Percentiles rank a stretch among this genome's conserved stretches.
These are phyloP conservation scores for Phengaris arion DNA, from an alignment of 2,888 invertebrate species.

Conservation along the genomic window DNA sequence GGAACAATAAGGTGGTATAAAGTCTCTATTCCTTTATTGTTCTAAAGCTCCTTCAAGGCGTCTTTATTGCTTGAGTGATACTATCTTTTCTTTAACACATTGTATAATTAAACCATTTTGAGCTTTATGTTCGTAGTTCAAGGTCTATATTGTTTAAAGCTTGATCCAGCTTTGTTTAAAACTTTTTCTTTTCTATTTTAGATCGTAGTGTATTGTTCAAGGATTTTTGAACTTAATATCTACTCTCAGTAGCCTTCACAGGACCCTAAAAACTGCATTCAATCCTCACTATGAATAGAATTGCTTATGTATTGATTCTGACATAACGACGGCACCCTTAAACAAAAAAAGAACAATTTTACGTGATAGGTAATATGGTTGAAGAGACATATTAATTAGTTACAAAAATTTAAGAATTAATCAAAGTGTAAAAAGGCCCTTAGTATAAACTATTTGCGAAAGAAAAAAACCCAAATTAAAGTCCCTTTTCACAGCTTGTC, in stretches of 20 bases:
- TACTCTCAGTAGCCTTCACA: no score
- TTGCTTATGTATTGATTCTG: no score
- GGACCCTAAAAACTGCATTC: neutral
- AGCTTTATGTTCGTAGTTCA: neutral
- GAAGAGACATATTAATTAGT: no score
- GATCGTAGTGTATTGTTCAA: neutral
- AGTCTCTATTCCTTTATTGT: slow-evolving; percentile 44
- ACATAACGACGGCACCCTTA: no score
- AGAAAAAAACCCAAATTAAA: no score
- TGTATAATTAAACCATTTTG: slow-evolving; percentile 13
- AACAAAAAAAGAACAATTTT: no score
- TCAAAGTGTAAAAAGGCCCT: no score
- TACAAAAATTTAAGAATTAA: no score
- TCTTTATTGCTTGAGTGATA: slow-evolving; percentile 67
- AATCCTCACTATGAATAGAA: no score
- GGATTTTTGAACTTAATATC: neutral
- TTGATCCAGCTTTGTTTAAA: neutral
- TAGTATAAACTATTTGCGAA: no score
- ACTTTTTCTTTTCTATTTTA: neutral
- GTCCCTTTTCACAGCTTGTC: no score
- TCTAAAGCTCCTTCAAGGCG: slow-evolving; percentile 52
- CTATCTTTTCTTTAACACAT: slow-evolving; percentile 42
- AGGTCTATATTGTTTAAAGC: neutral
- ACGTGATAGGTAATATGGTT: no score
- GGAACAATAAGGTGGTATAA: neutral